Evolutionary conservation across 1,140 invertebrate genomes (phyloP).

Genomic region (Pristionchus pacificus): DNA sequence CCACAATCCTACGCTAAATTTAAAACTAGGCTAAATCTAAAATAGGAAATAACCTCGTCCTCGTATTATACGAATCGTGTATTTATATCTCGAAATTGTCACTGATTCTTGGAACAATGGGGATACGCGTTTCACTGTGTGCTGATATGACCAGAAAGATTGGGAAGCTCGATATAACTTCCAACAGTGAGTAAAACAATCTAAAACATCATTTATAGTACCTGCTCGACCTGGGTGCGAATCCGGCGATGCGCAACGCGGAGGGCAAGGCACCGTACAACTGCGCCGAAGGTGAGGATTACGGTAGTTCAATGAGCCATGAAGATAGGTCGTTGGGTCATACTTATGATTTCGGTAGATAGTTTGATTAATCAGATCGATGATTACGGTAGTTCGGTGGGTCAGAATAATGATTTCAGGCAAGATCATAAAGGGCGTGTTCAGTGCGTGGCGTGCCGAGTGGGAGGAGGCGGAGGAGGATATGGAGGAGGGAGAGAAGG

Average conservation of each 20-base stretch:
- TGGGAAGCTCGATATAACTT: neutral
- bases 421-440: too few species aligned
- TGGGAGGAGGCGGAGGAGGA: constrained; percentile 16
- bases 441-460: constrained; percentile 22
- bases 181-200: neutral
- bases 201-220: constrained; percentile 15
- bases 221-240: constrained; percentile 18
- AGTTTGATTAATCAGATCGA: too few species aligned
- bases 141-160: neutral
- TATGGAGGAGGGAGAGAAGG: constrained; percentile 17
- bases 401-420: too few species aligned
- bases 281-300: neutral
- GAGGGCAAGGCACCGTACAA: neutral
- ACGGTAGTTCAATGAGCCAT: neutral
- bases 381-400: too few species aligned
- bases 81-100: too few species aligned
- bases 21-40: too few species aligned
- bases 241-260: constrained; percentile 16
- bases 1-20: too few species aligned
- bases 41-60: too few species aligned
- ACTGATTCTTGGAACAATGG: too few species aligned
- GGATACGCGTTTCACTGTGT: too few species aligned
- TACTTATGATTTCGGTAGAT: neutral
- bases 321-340: neutral
- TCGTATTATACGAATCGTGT: too few species aligned